A percentile compares a stretch with the other conserved stretches of the same genome.
phyloP scores from a whole-genome alignment of 1,140 invertebrate species.

The Penaeus vannamei region DNA sequence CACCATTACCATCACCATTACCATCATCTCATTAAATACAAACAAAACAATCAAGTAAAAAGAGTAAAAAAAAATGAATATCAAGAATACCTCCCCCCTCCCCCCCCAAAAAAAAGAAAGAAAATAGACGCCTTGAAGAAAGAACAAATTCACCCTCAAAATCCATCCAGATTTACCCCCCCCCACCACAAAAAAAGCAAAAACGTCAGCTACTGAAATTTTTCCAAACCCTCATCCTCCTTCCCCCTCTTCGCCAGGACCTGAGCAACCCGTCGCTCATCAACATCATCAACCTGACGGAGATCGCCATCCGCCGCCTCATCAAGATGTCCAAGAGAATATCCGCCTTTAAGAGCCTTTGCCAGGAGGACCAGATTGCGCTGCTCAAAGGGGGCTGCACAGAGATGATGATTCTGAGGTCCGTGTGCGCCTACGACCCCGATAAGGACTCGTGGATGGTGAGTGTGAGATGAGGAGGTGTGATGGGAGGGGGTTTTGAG shows the following conservation, averaged over 20 bases:
- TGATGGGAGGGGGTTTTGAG: too few relatives aligned
- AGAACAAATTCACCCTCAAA: too few relatives aligned
- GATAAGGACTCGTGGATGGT: constrained; percentile 89
- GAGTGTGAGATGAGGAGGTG: constrained; percentile 47
- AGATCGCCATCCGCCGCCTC: constrained; percentile 88
- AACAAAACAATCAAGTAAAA: too few relatives aligned
- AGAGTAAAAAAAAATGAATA: too few relatives aligned
- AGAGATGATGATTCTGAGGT: constrained; percentile 92
- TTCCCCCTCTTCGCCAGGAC: constrained; percentile 43
- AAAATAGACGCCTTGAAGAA: too few relatives aligned
- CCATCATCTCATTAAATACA: too few relatives aligned
- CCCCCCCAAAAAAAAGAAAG: too few relatives aligned
- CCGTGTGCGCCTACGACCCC: constrained; percentile 89
- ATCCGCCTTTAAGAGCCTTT: constrained; percentile 89
- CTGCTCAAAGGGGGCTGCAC: constrained; percentile 90
- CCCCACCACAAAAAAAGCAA: too few relatives aligned
- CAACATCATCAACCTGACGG: constrained; percentile 90
- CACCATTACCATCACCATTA: too few relatives aligned
- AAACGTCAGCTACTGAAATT: too few relatives aligned
- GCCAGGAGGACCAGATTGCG: constrained; percentile 91
- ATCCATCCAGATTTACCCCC: too few relatives aligned
- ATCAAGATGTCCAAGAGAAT: constrained; percentile 95
- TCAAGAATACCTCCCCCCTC: too few relatives aligned
- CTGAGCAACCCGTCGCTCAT: constrained; percentile 80
- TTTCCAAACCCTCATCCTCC: not conserved